Conservation (phyloP, 2,113 vertebrate genomes). For the Ifrita kowaldi region DNA sequence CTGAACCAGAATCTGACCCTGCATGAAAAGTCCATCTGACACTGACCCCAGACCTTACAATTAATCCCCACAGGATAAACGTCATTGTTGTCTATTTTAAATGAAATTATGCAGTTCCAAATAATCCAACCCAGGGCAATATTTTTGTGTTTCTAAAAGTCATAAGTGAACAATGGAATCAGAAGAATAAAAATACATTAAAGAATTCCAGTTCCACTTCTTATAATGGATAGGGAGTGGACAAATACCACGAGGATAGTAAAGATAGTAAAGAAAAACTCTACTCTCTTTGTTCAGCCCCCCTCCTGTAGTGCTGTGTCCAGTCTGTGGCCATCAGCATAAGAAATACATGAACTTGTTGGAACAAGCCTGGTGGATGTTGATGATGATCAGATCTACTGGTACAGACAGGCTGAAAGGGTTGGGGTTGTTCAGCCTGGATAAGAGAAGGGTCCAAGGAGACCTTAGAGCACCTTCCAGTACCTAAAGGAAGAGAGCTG, state of each 20-base stretch:
- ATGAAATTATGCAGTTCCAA: neutral
- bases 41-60: neutral
- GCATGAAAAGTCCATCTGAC: neutral
- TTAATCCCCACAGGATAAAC: neutral
- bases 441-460: neutral
- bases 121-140: neutral
- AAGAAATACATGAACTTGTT: neutral
- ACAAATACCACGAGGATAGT: neutral
- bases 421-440: neutral
- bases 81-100: neutral
- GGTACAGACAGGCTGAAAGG: neutral
- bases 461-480: neutral
- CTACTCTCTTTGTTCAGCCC: neutral
- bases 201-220: neutral
- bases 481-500: neutral
- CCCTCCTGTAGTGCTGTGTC: neutral
- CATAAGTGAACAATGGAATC: neutral
- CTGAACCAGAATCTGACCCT: neutral
- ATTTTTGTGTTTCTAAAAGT: neutral
- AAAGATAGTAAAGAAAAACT: too few species aligned
- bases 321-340: accelerated
- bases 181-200: neutral
- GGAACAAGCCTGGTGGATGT: neutral
- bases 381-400: neutral
- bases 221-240: neutral